Evolutionary conservation across 2,113 vertebrate species (phyloP), one percentile per base, ranked within the genome.

Genomic region (Gallinago jamesoni): DNA sequence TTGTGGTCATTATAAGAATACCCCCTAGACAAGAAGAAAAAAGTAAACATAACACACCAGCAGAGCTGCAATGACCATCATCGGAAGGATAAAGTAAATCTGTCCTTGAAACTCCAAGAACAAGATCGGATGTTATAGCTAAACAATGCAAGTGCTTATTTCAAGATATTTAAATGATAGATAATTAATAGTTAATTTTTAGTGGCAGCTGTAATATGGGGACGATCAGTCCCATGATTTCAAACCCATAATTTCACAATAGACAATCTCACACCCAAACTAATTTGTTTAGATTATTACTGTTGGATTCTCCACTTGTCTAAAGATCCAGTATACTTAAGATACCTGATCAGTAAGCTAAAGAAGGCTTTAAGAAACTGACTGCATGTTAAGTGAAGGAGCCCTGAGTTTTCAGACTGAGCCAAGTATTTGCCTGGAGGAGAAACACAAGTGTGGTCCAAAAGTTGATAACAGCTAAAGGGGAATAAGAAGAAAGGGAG

Each of bases 401-500:
- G 60, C 14, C 24, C 25, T n/a, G 18, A 39, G 6, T 35, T 39
- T 84, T 81, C 22, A 33, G 14, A 11, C 21, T 3, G 7, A 69
- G 18, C 1, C 45, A 53, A 68, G 15, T 20, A 21, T 55, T 87
- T 77, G 6, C 31, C 33, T 53, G 28, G 13, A 67, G 52, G 11
- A 53, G 43, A 84, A 77, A 64, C 14, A 35, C 6, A 10, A 27
- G 5, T 21, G 21, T 74, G 16, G 16, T 59, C 14, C n/a, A 73
- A 80, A 81, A 63, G 24, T 8, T 55, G n/a, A 28, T 56, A 45
- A 60, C 24, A 74, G 1, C 10, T 81, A 25, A 45, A 59, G 3
- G 1, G 1, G 2, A 8, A 4, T 47, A 50, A 13, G 2, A 84
- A 57, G 13, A 56, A 66, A 77, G 22, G 6, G 24, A 3, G 8